Percentiles rank a stretch among this genome's conserved stretches.
Evolutionary conservation across 2,888 invertebrate genomes (phyloP).

Genomic region (Dexiosoma caninum): DNA sequence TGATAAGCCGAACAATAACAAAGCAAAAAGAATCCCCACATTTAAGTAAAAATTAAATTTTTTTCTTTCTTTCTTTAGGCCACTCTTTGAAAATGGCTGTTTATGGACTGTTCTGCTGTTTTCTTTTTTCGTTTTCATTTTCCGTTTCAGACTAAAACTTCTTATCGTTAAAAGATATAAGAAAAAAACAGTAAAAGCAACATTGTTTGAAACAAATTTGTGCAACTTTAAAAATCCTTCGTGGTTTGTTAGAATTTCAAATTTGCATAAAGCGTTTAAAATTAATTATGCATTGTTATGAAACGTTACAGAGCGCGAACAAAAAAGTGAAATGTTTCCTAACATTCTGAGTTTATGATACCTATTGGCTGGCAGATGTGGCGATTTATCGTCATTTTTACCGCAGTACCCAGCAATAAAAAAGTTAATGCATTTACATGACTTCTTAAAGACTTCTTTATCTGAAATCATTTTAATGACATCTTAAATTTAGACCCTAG

Average conservation of each 20-base stretch:
- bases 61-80: not conserved
- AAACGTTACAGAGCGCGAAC: too few relatives aligned
- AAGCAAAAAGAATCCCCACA: constrained; percentile 8
- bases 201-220: not conserved
- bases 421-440: too few relatives aligned
- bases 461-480: too few relatives aligned
- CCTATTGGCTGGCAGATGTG: too few relatives aligned
- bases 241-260: not conserved
- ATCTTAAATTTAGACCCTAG: too few relatives aligned
- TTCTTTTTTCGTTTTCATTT: not conserved
- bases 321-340: too few relatives aligned
- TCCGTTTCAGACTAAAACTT: not conserved
- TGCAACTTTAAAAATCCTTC: not conserved
- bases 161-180: not conserved
- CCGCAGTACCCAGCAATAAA: too few relatives aligned
- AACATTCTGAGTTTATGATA: too few relatives aligned
- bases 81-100: not conserved
- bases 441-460: too few relatives aligned
- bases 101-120: not conserved
- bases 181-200: not conserved
- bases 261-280: constrained; percentile 2
- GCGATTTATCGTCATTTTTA: too few relatives aligned
- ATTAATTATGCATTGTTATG: too few relatives aligned
- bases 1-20: constrained; percentile 61
- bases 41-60: not conserved